A percentile compares a stretch with the other conserved stretches of the same genome.
Evolutionary conservation across 2,113 vertebrate genomes (phyloP).

Genomic region (Prochilodus magdalenae): DNA sequence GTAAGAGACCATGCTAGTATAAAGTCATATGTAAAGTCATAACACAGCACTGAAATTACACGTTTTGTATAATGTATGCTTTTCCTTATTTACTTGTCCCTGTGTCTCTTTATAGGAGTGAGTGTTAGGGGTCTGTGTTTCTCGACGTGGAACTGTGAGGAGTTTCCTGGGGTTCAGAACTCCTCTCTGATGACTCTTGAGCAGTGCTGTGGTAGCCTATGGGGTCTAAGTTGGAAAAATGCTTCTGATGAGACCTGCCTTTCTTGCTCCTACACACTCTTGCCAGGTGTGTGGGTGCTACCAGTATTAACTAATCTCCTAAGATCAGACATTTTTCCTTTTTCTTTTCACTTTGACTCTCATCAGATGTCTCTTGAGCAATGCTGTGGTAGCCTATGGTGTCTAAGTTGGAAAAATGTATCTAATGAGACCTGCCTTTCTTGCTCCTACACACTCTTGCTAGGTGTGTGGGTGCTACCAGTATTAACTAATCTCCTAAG

Average conservation of each 20-base stretch:
- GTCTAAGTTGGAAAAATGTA: constrained; percentile 84
- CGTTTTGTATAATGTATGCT: no score
- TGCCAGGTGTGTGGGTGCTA: constrained; percentile 65
- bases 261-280: constrained; percentile 77
- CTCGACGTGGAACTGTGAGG: constrained; percentile 81
- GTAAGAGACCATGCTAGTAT: constrained; percentile 72
- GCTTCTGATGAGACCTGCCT: constrained; percentile 76
- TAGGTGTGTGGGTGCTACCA: constrained; percentile 59
- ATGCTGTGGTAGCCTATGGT: constrained; percentile 85
- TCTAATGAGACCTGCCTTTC: constrained; percentile 78
- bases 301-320: no score
- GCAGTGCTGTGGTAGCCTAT: constrained; percentile 82
- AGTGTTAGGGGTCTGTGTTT: constrained; percentile 80
- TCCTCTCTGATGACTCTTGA: constrained; percentile 77
- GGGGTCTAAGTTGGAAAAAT: constrained; percentile 88
- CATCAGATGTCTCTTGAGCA: constrained; percentile 80
- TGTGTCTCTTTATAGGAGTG: constrained; percentile 51
- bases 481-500: no score
- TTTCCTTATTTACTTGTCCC: not conserved
- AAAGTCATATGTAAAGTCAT: no score
- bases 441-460: constrained; percentile 78
- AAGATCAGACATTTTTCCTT: no score
- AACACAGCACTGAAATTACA: no score
- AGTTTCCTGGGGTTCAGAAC: constrained; percentile 67
- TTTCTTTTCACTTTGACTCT: constrained; percentile 46